A percentile compares a stretch with the other conserved stretches of the same genome.
Conservation (phyloP, 2,888 invertebrate genomes). For the Amphiduros pacificus region DNA sequence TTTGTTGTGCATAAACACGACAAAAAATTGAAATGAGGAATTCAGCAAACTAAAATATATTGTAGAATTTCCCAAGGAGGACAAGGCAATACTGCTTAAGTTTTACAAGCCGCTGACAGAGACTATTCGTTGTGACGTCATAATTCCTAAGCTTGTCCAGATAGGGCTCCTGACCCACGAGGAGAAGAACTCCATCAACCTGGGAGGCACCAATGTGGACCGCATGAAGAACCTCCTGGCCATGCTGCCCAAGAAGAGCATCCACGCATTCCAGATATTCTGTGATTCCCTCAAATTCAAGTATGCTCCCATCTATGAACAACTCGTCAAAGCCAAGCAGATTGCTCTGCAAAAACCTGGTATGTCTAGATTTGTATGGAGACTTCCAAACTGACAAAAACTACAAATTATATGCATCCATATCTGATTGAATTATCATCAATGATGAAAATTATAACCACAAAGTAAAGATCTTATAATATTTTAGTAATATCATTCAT, state of each 20-base stretch:
- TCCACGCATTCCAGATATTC: slow-evolving; percentile 27
- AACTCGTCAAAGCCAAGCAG: slow-evolving; percentile 42
- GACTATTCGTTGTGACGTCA: slow-evolving; percentile 45
- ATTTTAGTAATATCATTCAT: no score
- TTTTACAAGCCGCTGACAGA: slow-evolving; percentile 44
- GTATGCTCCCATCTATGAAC: slow-evolving; percentile 43
- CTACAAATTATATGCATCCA: no score
- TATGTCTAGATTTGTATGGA: no score
- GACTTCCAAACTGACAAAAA: no score
- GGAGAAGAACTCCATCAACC: slow-evolving; percentile 36
- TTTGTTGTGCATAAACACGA: no score
- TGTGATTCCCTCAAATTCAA: slow-evolving; percentile 50
- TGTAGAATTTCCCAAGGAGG: slow-evolving; percentile 45
- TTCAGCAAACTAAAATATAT: not conserved
- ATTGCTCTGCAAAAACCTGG: slow-evolving; percentile 25
- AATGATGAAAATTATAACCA: no score
- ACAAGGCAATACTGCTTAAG: slow-evolving; percentile 40
- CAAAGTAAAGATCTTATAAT: no score
- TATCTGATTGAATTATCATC: no score
- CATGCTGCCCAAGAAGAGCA: slow-evolving; percentile 36
- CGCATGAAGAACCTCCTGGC: slow-evolving; percentile 45
- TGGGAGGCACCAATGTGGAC: slow-evolving; percentile 4
- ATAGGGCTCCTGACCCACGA: slow-evolving; percentile 47
- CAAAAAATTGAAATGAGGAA: no score
- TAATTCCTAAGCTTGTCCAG: slow-evolving; percentile 48